These are phyloP conservation scores for Ameiurus melas DNA, from an alignment of 2,113 vertebrate genomes.

Conservation along the genomic window DNA sequence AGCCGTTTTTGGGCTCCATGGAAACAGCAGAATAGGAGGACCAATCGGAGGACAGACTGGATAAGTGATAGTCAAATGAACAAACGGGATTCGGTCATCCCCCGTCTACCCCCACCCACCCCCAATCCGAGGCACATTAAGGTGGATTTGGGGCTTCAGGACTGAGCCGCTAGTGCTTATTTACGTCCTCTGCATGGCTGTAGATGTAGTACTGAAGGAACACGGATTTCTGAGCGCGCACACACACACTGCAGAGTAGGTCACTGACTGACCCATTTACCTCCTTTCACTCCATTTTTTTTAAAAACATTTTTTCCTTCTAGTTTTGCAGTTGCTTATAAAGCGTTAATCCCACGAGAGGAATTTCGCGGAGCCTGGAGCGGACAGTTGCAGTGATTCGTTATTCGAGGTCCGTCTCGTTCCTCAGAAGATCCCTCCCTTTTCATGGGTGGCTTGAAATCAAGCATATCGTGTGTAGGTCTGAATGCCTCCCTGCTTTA, in stretches of 20 bases:
- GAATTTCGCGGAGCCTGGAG: not conserved
- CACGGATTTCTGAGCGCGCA: not conserved
- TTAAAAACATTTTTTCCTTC: not conserved
- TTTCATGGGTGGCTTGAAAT: not conserved
- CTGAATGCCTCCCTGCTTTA: not conserved
- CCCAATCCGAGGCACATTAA: constrained; percentile 10
- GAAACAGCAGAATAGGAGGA: constrained; percentile 58
- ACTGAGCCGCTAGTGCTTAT: constrained; percentile 8
- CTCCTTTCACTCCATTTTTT: constrained; percentile 13
- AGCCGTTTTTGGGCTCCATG: constrained; percentile 59
- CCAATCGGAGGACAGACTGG: constrained; percentile 54
- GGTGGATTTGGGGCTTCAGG: constrained; percentile 30
- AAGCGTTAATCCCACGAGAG: constrained; percentile 2
- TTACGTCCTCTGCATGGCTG: constrained; percentile 26
- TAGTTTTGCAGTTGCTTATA: not conserved
- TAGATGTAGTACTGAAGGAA: not conserved
- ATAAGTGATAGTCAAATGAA: constrained; percentile 52
- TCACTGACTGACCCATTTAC: constrained; percentile 25
- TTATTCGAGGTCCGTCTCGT: constrained; percentile 20
- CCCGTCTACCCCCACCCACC: not conserved
- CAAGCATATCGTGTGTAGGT: not conserved
- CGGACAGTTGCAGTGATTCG: not conserved
- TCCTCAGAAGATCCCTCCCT: not conserved
- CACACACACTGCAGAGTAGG: constrained; percentile 30
- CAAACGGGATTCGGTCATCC: constrained; percentile 11